Conservation (phyloP, 2,113 vertebrate species). For the Cyphomyrus discorhynchus region DNA sequence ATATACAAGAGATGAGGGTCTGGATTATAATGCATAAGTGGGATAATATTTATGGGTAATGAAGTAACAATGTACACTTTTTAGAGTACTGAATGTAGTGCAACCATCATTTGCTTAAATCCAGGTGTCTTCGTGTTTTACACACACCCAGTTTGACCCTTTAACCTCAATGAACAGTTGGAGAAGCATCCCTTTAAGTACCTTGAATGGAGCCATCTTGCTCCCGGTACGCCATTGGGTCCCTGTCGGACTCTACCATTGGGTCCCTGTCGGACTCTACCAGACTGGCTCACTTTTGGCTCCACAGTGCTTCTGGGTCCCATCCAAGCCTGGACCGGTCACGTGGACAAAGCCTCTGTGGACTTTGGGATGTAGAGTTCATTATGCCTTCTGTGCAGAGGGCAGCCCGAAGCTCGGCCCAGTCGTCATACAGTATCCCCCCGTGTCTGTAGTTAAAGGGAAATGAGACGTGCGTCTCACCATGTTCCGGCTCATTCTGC, state of each 20-base stretch:
- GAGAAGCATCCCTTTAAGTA: background rate
- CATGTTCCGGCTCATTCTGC: conserved; percentile 44
- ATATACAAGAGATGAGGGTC: too few species aligned
- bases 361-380: background rate
- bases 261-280: background rate
- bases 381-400: background rate
- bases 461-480: conserved; percentile 41
- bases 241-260: background rate
- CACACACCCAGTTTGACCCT: background rate
- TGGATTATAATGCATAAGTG: too few species aligned
- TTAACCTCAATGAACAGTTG: background rate
- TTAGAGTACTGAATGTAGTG: too few species aligned
- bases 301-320: background rate
- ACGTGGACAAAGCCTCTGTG: background rate
- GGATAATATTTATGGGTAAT: too few species aligned
- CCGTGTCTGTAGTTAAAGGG: conserved; percentile 4
- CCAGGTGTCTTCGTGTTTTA: background rate
- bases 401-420: background rate
- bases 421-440: background rate
- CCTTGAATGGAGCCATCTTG: background rate
- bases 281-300: background rate
- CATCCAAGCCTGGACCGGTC: background rate
- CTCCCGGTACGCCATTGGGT: too few species aligned
- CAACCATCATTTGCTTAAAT: background rate
- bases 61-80: too few species aligned